phyloP scores from a whole-genome alignment of 2,113 vertebrate species.

The Carassius carassius region DNA sequence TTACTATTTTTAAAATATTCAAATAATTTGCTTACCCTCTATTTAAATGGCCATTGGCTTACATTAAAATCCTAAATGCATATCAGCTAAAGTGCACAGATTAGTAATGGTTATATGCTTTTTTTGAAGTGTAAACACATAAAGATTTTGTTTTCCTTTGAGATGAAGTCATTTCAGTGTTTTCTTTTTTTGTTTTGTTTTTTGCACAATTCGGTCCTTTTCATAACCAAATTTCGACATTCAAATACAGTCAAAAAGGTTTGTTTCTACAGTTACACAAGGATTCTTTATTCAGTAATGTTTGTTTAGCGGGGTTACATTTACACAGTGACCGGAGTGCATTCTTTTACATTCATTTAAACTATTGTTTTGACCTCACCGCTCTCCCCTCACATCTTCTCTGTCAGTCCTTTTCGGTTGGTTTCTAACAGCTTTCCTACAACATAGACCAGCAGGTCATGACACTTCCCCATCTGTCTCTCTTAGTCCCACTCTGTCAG shows the following conservation, averaged over 20 bases:
- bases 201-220: neutral
- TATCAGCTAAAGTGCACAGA: neutral
- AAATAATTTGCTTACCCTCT: neutral
- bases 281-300: neutral
- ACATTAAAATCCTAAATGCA: neutral
- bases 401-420: neutral
- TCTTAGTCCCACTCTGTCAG: neutral
- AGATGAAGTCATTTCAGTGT: neutral
- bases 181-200: neutral
- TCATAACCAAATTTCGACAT: neutral
- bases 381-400: neutral
- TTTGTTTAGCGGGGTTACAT: neutral
- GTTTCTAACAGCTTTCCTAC: neutral
- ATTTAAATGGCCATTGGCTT: neutral
- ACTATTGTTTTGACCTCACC: neutral
- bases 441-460: conserved; percentile 21
- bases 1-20: neutral
- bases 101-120: too few relatives aligned
- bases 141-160: neutral
- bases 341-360: neutral
- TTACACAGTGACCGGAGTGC: neutral
- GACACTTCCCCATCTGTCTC: conserved; percentile 21
- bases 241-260: neutral
- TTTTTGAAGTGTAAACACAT: too few relatives aligned
- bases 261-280: neutral